A percentile compares a stretch with the other conserved stretches of the same genome.
These are phyloP conservation scores for Pseudococcus jackbeardsleyi DNA, from an alignment of 2,888 invertebrate genomes.

Conservation along the genomic window DNA sequence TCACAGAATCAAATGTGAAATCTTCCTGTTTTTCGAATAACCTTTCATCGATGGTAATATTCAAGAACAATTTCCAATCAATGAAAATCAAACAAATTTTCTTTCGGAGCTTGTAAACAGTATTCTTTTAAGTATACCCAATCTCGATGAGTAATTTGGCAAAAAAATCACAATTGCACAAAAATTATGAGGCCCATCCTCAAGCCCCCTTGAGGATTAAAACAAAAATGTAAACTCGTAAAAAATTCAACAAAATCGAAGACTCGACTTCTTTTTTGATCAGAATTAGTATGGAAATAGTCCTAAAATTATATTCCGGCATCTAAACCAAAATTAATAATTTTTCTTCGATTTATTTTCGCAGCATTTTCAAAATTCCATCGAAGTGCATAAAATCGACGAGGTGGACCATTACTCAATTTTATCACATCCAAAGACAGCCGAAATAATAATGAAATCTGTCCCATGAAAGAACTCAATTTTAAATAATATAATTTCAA, in stretches of 20 bases:
- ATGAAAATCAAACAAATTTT: neutral
- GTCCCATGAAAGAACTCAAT: neutral
- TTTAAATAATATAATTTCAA: neutral
- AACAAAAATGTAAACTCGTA: no score
- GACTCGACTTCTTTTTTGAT: no score
- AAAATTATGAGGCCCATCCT: no score
- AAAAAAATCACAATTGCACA: no score
- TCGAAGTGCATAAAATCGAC: constrained; percentile 31
- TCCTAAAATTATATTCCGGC: no score
- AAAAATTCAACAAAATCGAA: no score
- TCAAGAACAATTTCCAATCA: neutral
- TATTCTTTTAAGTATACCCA: no score
- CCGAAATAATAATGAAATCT: neutral
- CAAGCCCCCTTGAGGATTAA: no score
- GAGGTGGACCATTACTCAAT: neutral
- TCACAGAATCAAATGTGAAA: neutral
- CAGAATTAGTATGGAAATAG: no score
- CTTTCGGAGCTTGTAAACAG: no score
- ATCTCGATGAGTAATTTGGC: no score
- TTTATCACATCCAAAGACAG: neutral
- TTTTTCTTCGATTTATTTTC: neutral
- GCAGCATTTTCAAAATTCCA: neutral
- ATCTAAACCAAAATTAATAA: no score
- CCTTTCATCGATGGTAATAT: neutral
- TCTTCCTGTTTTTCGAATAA: neutral